These are phyloP conservation scores for Metallyticus violacea DNA, from an alignment of 2,888 invertebrate species.

Conservation along the genomic window DNA sequence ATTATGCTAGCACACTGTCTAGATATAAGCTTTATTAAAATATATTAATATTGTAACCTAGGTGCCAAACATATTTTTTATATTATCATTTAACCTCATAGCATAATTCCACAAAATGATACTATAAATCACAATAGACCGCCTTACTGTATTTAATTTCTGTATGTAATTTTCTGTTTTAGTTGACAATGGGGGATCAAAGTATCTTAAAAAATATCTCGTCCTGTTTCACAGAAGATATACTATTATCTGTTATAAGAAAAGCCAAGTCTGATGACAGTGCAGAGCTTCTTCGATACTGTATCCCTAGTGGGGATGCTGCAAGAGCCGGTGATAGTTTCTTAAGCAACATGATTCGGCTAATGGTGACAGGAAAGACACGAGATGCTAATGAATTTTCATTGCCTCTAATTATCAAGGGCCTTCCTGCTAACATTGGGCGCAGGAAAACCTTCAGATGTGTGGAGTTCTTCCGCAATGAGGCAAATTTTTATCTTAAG, in stretches of 20 bases:
- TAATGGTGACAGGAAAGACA: background rate
- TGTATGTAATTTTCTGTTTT: background rate
- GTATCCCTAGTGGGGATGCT: background rate
- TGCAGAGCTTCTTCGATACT: background rate
- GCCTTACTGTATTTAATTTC: no score
- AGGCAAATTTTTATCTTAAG: slow-evolving; percentile 61
- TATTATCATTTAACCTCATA: no score
- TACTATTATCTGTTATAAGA: background rate
- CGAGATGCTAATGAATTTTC: slow-evolving; percentile 34
- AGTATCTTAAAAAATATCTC: background rate
- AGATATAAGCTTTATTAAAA: no score
- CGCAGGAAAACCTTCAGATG: slow-evolving; percentile 63
- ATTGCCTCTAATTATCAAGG: slow-evolving; percentile 54
- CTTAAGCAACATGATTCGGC: background rate
- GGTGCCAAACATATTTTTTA: no score
- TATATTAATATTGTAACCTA: no score
- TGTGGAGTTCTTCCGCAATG: slow-evolving; percentile 66
- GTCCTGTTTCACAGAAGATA: background rate
- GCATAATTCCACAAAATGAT: no score
- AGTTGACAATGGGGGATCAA: background rate
- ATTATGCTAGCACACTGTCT: no score
- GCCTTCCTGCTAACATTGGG: slow-evolving; percentile 61
- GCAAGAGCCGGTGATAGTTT: background rate
- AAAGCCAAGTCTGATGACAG: background rate
- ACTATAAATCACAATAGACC: no score